phyloP scores from a whole-genome alignment of 2,113 vertebrate genomes.

The Melanocharis versteri region DNA sequence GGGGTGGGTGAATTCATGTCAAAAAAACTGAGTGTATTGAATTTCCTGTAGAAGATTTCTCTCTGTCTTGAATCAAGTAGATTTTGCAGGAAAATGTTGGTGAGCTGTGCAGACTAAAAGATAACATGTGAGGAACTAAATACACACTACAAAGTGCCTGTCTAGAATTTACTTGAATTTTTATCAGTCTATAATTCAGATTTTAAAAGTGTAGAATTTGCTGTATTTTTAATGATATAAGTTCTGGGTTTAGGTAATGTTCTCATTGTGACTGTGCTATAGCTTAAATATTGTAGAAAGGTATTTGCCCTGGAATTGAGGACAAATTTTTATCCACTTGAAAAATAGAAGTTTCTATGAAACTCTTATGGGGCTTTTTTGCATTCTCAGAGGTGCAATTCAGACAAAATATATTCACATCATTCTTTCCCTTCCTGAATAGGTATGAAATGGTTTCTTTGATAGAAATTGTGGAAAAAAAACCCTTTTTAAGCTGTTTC shows the following conservation, averaged over 20 bases:
- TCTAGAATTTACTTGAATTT: neutral
- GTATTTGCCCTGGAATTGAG: neutral
- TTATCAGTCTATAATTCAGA: neutral
- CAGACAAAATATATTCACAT: neutral
- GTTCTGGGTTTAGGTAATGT: neutral
- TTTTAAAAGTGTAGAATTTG: neutral
- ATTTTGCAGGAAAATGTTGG: neutral
- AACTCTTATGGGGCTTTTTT: accelerated
- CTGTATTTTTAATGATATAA: neutral
- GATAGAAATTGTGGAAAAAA: neutral
- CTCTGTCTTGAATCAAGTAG: neutral
- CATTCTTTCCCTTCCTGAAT: neutral
- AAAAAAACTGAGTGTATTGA: neutral
- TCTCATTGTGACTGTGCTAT: neutral
- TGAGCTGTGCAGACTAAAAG: neutral
- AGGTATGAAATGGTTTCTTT: neutral
- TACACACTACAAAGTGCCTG: neutral
- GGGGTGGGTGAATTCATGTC: accelerated
- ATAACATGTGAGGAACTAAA: neutral
- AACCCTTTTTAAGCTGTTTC: neutral
- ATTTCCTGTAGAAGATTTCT: neutral
- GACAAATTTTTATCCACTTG: neutral
- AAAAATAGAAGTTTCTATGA: neutral
- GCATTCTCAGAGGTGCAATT: neutral
- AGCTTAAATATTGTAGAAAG: neutral